Percentiles rank a stretch among this genome's conserved stretches.
Evolutionary conservation across 2,888 invertebrate species (phyloP).

Genomic region (Leptinotarsa tumamoca): DNA sequence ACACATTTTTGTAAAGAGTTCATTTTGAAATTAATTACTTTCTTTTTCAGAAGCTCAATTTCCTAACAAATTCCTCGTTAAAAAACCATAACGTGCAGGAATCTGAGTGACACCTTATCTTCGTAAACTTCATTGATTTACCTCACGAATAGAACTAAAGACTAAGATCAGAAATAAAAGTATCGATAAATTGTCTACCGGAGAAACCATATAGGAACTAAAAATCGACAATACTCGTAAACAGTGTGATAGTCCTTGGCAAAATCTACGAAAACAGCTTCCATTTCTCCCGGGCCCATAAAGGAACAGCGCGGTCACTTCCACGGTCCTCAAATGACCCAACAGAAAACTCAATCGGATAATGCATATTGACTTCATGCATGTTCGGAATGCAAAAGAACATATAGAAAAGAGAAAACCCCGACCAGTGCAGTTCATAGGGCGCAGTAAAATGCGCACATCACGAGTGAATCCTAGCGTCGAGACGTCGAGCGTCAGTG

Average conservation of each 20-base stretch:
- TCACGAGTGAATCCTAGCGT: constrained; percentile 47
- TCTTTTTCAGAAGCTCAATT: background rate
- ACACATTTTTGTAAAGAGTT: no score
- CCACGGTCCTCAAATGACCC: constrained; percentile 18
- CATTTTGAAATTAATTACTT: no score
- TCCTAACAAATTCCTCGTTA: background rate
- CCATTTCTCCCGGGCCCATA: background rate
- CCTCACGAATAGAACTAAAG: background rate
- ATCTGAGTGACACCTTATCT: constrained; percentile 3
- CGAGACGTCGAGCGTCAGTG: constrained; percentile 42
- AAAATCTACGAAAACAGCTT: constrained; percentile 7
- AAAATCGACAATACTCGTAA: constrained; percentile 5
- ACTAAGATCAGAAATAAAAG: background rate
- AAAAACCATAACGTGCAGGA: background rate
- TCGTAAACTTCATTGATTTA: background rate
- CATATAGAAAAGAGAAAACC: constrained; percentile 19
- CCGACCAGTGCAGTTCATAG: constrained; percentile 23
- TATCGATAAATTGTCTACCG: background rate
- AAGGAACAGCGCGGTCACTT: constrained; percentile 16
- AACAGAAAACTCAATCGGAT: constrained; percentile 35
- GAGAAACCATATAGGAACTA: constrained; percentile 1
- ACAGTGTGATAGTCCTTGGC: background rate
- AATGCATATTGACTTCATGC: constrained; percentile 37
- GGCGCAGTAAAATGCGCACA: constrained; percentile 51
- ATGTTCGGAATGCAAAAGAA: constrained; percentile 32